Evolutionary conservation across 2,888 invertebrate genomes (phyloP).

Genomic region (Drosophila monieri): DNA sequence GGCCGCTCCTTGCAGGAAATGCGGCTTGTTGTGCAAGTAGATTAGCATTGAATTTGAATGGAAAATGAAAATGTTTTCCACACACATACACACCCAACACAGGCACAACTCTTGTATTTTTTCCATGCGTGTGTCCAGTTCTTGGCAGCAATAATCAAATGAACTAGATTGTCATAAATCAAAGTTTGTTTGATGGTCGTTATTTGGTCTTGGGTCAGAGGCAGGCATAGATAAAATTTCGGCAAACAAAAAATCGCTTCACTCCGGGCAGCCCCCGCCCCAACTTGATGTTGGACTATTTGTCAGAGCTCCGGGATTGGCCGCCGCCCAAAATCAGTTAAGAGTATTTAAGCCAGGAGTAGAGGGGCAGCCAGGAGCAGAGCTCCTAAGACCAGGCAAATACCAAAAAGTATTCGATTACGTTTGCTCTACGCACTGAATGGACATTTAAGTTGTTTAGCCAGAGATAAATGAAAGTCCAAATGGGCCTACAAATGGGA

Average conservation of each 20-base stretch:
- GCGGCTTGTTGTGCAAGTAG: constrained; percentile 70
- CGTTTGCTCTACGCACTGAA: constrained; percentile 18
- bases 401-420: constrained; percentile 36
- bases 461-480: neutral
- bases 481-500: neutral
- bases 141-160: constrained; percentile 68
- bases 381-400: constrained; percentile 7
- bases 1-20: constrained; percentile 38
- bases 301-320: constrained; percentile 34
- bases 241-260: constrained; percentile 35
- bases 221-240: constrained; percentile 56
- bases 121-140: constrained; percentile 10
- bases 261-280: neutral
- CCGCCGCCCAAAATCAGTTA: constrained; percentile 12
- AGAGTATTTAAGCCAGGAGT: constrained; percentile 22
- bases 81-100: constrained; percentile 4
- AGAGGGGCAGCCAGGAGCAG: neutral
- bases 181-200: constrained; percentile 64
- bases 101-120: constrained; percentile 13
- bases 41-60: constrained; percentile 77
- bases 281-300: constrained; percentile 33
- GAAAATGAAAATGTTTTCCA: constrained; percentile 72
- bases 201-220: constrained; percentile 46
- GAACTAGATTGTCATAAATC: constrained; percentile 75
- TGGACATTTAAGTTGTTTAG: constrained; percentile 18